Conservation (phyloP, 2,113 vertebrate species). For the Esox niger region DNA sequence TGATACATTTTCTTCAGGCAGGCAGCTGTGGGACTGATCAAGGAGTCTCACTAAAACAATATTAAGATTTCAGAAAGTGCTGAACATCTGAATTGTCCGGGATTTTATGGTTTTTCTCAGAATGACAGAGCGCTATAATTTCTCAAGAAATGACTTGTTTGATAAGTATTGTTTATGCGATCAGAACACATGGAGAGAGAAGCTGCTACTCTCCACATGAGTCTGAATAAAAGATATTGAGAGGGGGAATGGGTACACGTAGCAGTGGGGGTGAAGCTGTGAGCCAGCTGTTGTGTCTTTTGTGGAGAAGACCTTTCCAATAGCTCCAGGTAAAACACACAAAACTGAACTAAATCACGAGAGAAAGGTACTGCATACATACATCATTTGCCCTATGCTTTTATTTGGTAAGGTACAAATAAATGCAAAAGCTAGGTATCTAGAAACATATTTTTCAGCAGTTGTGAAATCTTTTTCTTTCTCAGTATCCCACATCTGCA, state of each 20-base stretch:
- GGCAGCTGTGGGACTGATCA: neutral
- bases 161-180: constrained; percentile 10
- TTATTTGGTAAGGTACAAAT: neutral
- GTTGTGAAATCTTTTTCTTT: neutral
- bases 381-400: neutral
- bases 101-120: neutral
- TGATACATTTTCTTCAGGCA: neutral
- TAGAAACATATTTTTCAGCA: neutral
- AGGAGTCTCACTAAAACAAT: constrained; percentile 1
- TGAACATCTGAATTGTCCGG: neutral
- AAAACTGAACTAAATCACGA: neutral
- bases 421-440: neutral
- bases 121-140: constrained; percentile 5
- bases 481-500: constrained; percentile 52
- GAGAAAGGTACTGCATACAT: too few species aligned
- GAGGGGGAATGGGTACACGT: neutral
- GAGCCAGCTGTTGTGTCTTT: too few species aligned
- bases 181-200: constrained; percentile 10
- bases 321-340: neutral
- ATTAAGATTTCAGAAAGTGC: neutral
- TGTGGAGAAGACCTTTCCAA: neutral
- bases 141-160: constrained; percentile 16
- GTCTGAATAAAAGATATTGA: neutral
- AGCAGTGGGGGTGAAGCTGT: neutral
- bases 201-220: neutral